Evolutionary conservation across 1,140 invertebrate genomes (phyloP).

Genomic region (Sinella curviseta): DNA sequence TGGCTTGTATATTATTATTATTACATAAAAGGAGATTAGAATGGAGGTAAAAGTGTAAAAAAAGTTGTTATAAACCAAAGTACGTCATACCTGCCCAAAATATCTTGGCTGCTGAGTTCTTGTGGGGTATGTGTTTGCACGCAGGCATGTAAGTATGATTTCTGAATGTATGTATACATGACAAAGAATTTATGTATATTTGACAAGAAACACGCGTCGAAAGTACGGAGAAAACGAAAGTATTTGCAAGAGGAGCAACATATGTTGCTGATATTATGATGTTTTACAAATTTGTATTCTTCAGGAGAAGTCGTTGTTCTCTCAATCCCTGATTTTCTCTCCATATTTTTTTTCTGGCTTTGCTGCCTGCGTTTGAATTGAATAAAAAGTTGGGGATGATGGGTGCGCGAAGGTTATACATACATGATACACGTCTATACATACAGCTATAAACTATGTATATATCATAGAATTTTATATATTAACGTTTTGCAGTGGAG

Average conservation of each 20-base stretch:
- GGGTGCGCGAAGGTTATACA: too few species aligned
- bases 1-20: background rate
- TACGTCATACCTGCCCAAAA: too few species aligned
- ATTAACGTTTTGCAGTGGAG: too few species aligned
- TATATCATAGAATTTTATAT: too few species aligned
- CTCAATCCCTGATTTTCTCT: too few species aligned
- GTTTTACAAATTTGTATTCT: conserved; percentile 24
- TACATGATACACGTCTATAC: too few species aligned
- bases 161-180: background rate
- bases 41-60: background rate
- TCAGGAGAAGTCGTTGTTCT: background rate
- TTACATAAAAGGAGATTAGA: background rate
- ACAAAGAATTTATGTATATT: conserved; percentile 4
- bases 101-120: too few species aligned
- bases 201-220: background rate
- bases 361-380: too few species aligned
- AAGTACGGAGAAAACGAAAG: background rate
- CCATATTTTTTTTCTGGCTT: too few species aligned
- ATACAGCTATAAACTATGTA: too few species aligned
- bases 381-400: too few species aligned
- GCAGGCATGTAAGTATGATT: background rate
- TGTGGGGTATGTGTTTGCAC: too few species aligned
- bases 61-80: background rate
- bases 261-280: conserved; percentile 8
- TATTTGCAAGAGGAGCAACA: background rate